Evolutionary conservation across 2,797 vertebrate genomes (phyloP).

Genomic region (Centropyge bicolor): DNA sequence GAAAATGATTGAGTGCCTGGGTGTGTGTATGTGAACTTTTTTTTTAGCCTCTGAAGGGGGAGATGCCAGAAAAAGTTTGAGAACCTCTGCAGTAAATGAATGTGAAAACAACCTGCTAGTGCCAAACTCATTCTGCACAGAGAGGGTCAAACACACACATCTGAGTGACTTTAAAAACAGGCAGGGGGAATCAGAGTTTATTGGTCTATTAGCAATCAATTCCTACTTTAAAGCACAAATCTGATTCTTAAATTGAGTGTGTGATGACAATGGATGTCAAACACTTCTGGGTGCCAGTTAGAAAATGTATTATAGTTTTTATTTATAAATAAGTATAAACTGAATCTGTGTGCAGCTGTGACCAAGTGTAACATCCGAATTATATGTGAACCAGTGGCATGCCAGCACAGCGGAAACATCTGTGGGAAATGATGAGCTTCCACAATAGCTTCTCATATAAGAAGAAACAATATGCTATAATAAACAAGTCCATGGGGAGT

Average conservation of each 20-base stretch:
- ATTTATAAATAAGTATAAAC: too few species aligned
- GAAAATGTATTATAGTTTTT: not conserved
- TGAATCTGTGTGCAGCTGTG: not conserved
- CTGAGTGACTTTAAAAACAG: not conserved
- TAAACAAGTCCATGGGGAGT: too few species aligned
- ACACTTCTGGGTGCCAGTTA: not conserved
- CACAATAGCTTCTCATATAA: not conserved
- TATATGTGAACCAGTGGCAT: not conserved
- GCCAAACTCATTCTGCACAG: not conserved
- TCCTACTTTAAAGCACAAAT: not conserved
- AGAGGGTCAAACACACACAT: not conserved
- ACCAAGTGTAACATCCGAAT: not conserved
- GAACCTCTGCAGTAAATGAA: too few species aligned
- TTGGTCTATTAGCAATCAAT: not conserved
- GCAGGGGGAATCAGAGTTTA: not conserved
- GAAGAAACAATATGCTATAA: too few species aligned
- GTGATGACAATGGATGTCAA: not conserved
- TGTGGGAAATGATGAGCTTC: not conserved
- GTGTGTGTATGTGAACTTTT: too few species aligned
- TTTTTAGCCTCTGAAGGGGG: too few species aligned
- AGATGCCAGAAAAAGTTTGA: too few species aligned
- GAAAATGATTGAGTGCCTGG: too few species aligned
- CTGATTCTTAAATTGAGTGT: too few species aligned
- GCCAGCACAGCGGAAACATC: not conserved
- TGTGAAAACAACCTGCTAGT: not conserved